Evolutionary conservation across 2,888 invertebrate genomes (phyloP), one percentile per base, ranked within the genome.

Genomic region (Trisateles emortualis): DNA sequence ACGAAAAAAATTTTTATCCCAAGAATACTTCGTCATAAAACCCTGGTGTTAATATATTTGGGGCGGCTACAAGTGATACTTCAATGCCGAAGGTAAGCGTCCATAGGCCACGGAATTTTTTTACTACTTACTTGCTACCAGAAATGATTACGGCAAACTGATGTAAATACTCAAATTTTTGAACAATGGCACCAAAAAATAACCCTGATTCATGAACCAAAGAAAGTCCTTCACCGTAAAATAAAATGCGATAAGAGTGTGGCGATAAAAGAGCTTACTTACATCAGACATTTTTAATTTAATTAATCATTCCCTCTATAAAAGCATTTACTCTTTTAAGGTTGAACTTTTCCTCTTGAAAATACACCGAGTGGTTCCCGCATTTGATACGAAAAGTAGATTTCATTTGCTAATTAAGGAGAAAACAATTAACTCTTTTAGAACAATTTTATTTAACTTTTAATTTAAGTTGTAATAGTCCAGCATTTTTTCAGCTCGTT

Each of bases 331-430:
- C n/a, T 43, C 36, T 53, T 45, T 53, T 6, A 6, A 43, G 39
- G 8, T 13, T 26, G 11, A 53, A 60, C 44, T 53, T 47, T 5
- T 5, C 10, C 42, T 36, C 46, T 65, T 38, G 33, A 46, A 47
- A 62, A 29, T 40, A 32, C 14, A 46, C 22, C 14, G n/a, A 62
- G 46, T 29, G 17, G 36, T 32, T 46, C 24, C 60, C 60, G 45
- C 42, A 49, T 43, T 46, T 46, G 48, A 53, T 29, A 38, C 38
- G 38, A 35, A 43, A 42, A 32, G 40, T 16, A 49, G 40, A 19
- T 59, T 49, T 54, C 19, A 60, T 60, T 52, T 40, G 40, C 49
- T 57, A 60, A 68, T 60, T 68, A 66, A 47, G 50, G 11, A 52
- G 42, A 56, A 53, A 49, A 35, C 39, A 43, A 46, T 56, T 26